These are phyloP conservation scores for Mirza zaza DNA, from an alignment of 2,113 vertebrate species.

Conservation along the genomic window DNA sequence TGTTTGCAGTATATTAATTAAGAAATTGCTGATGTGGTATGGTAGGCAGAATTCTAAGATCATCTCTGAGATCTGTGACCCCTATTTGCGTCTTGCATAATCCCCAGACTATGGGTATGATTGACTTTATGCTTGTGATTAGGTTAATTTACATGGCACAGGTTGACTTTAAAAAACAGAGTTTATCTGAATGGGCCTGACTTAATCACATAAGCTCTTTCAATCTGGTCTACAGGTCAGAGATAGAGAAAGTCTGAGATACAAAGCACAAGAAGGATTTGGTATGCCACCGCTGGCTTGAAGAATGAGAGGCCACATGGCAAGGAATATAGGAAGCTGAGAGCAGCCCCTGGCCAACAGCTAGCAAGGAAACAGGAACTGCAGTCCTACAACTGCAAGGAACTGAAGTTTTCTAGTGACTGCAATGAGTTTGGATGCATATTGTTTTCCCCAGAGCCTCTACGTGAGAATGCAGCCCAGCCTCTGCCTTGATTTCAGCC, in stretches of 20 bases:
- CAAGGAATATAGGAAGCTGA: not conserved
- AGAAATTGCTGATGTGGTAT: not conserved
- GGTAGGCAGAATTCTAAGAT: not conserved
- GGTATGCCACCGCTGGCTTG: not conserved
- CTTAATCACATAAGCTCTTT: not conserved
- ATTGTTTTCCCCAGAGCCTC: not conserved
- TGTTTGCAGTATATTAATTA: not conserved
- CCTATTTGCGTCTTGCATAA: not conserved
- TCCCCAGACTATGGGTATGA: not conserved
- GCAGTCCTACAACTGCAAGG: not conserved
- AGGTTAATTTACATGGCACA: not conserved
- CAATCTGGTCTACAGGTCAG: not conserved
- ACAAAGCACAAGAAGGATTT: not conserved
- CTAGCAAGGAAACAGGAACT: accelerated
- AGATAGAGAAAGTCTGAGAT: not conserved
- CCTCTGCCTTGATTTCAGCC: not conserved
- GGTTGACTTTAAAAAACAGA: not conserved
- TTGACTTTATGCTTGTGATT: not conserved
- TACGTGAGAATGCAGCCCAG: not conserved
- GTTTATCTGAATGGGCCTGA: not conserved
- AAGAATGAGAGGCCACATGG: not conserved
- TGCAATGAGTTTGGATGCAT: not conserved
- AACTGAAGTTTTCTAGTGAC: not conserved
- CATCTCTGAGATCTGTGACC: not conserved
- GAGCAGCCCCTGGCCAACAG: not conserved